phyloP scores from a whole-genome alignment of 1,140 invertebrate species.

The Sogatella furcifera region DNA sequence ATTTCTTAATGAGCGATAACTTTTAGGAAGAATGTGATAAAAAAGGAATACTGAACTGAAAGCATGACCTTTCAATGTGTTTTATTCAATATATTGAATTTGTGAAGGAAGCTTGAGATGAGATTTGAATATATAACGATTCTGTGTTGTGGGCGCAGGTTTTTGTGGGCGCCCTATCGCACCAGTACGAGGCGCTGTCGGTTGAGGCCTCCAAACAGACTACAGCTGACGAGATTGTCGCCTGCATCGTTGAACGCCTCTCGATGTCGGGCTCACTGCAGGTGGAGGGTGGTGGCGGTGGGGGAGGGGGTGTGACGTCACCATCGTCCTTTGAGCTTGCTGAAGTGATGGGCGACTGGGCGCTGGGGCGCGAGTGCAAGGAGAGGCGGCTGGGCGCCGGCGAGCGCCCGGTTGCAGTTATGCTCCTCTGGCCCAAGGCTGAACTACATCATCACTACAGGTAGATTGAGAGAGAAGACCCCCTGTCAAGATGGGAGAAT shows the following conservation, averaged over 20 bases:
- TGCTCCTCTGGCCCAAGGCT: conserved; percentile 83
- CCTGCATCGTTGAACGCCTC: conserved; percentile 70
- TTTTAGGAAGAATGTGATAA: too few relatives aligned
- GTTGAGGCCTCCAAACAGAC: conserved; percentile 89
- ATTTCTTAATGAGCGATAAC: too few relatives aligned
- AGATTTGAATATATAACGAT: conserved; percentile 32
- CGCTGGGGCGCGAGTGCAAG: conserved; percentile 78
- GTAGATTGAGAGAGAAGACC: too few relatives aligned
- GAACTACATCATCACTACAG: conserved; percentile 28
- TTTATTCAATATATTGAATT: too few relatives aligned
- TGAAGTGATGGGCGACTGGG: conserved; percentile 70
- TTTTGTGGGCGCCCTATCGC: conserved; percentile 79
- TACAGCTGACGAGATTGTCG: conserved; percentile 78
- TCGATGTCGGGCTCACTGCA: conserved; percentile 35
- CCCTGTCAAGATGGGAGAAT: too few relatives aligned
- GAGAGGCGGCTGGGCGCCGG: conserved; percentile 73
- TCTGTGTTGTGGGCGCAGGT: conserved; percentile 47
- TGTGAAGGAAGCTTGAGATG: conserved; percentile 25
- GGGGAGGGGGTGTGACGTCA: conserved; percentile 33
- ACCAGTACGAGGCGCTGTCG: conserved; percentile 79
- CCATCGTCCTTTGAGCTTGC: conserved; percentile 62
- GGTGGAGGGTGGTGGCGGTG: conserved; percentile 7
- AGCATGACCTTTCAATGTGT: too few relatives aligned
- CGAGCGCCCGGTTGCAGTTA: conserved; percentile 85
- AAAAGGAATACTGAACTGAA: too few relatives aligned